Evolutionary conservation across 2,797 vertebrate genomes (phyloP).

Genomic region (Cirrhinus molitorella): DNA sequence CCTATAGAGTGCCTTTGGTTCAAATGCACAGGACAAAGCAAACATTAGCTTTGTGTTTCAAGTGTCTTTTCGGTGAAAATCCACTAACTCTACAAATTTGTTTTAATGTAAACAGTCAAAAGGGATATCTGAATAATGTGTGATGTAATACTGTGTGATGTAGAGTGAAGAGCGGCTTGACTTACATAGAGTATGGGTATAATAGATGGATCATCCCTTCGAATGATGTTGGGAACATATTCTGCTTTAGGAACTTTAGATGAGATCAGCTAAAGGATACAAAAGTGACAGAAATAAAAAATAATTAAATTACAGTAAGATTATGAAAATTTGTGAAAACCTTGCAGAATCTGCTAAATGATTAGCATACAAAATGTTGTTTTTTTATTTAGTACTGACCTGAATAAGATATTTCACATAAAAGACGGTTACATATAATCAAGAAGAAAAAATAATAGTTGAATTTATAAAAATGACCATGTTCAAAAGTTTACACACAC

Average conservation of each 20-base stretch:
- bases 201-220: slow-evolving; percentile 93
- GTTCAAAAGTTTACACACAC: too few species aligned
- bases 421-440: too few species aligned
- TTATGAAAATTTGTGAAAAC: too few species aligned
- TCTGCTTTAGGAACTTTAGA: slow-evolving; percentile 99
- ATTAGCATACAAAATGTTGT: too few species aligned
- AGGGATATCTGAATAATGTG: neutral
- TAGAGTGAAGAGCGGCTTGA: slow-evolving; percentile 44
- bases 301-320: too few species aligned
- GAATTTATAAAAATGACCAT: too few species aligned
- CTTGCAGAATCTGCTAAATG: too few species aligned
- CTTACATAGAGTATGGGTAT: slow-evolving; percentile 99
- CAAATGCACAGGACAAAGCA: neutral
- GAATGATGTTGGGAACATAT: slow-evolving; percentile 96
- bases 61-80: neutral
- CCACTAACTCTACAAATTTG: too few species aligned
- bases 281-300: slow-evolving; percentile 16
- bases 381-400: too few species aligned
- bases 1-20: neutral
- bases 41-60: neutral
- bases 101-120: neutral
- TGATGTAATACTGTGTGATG: neutral
- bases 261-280: slow-evolving; percentile 89
- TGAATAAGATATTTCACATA: too few species aligned
- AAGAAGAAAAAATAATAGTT: too few species aligned